Evolutionary conservation across 2,113 vertebrate species (phyloP).

Genomic region (Emydocephalus ijimae): DNA sequence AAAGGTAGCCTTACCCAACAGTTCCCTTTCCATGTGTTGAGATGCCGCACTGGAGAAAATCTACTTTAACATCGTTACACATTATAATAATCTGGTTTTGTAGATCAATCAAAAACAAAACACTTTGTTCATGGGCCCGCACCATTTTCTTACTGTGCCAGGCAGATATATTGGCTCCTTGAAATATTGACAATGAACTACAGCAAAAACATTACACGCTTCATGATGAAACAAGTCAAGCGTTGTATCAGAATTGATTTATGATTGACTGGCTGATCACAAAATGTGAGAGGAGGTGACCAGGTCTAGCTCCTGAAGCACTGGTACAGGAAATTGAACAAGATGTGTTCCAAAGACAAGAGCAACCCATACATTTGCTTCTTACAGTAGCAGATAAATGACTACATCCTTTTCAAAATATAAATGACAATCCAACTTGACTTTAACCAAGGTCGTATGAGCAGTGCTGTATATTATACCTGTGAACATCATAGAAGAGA

Average conservation of each 20-base stretch:
- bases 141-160: background rate
- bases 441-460: background rate
- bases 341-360: background rate
- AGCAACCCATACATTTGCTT: background rate
- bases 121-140: background rate
- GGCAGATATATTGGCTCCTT: background rate
- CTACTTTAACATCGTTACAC: background rate
- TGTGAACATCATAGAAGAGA: background rate
- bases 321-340: background rate
- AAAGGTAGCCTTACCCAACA: background rate
- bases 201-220: background rate
- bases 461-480: background rate
- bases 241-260: background rate
- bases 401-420: background rate
- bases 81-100: background rate
- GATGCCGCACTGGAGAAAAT: background rate
- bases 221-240: background rate
- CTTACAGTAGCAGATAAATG: background rate
- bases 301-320: too few relatives aligned
- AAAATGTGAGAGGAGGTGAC: background rate
- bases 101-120: background rate
- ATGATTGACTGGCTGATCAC: background rate
- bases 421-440: background rate
- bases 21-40: background rate
- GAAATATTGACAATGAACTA: background rate